phyloP scores from a whole-genome alignment of 2,888 invertebrate genomes.

The Plutella xylostella region DNA sequence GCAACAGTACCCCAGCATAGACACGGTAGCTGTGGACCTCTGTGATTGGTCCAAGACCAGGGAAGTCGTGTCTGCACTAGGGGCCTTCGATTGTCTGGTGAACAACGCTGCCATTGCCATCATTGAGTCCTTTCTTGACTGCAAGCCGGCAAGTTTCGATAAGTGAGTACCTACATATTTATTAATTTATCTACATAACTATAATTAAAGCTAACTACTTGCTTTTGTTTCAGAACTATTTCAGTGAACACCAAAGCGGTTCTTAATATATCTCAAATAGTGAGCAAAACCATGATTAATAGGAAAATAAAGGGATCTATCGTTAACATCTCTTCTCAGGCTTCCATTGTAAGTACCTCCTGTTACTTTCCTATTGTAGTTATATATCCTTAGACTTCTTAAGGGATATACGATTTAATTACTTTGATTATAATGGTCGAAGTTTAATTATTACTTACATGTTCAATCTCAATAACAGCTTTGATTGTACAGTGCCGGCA shows the following conservation, averaged over 20 bases:
- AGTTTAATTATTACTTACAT: too few relatives aligned
- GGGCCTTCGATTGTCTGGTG: conserved; percentile 82
- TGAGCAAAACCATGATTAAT: conserved; percentile 78
- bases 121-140: conserved; percentile 76
- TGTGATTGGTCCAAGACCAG: conserved; percentile 79
- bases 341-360: conserved; percentile 73
- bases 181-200: background rate
- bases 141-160: conserved; percentile 78
- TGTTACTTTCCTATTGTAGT: too few relatives aligned
- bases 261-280: conserved; percentile 85
- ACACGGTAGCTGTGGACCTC: conserved; percentile 76
- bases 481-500: too few relatives aligned
- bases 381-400: too few relatives aligned
- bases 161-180: conserved; percentile 49
- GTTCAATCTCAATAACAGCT: too few relatives aligned
- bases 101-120: conserved; percentile 87
- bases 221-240: conserved; percentile 68
- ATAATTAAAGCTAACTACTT: background rate
- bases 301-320: conserved; percentile 80
- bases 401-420: too few relatives aligned
- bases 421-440: too few relatives aligned
- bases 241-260: conserved; percentile 85
- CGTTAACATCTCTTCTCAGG: conserved; percentile 92
- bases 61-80: conserved; percentile 61
- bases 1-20: conserved; percentile 69